Evolutionary conservation across 2,888 invertebrate species (phyloP), one percentile per base, ranked within the genome.

Genomic region (Schizotus pectinicornis): DNA sequence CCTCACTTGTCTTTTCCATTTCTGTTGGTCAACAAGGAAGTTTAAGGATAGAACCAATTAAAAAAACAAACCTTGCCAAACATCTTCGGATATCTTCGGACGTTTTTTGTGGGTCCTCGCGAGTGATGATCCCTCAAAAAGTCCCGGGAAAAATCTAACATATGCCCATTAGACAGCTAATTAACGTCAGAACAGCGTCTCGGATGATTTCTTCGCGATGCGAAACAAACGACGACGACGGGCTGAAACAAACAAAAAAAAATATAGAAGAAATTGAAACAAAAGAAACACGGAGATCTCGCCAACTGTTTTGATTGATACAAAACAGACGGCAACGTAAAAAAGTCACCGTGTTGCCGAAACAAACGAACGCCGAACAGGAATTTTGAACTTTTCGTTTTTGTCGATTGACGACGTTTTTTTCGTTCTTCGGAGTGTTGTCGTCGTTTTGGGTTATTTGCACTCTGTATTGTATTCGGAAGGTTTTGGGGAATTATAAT

Each of bases 321-420:
- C 73, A 76, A 76, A 75, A 75, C 76, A 75, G 75, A 75, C 76
- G 76, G 67, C 76, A 75, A 68, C 65, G 73, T 71, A 76, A 75
- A 76, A 76, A 76, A 72, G 71, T 71, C 72, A 73, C 71, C 68
- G 71, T 70, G 69, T 70, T 68, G 67, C 64, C 61, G 71, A 67
- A 73, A 74, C 74, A 74, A 74, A 74, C 74, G 74, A 73, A 74
- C 70, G 74, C 74, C 76, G 74, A 41, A 41, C 71, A 71, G 71
- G 74, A 75, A 75, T 75, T 73, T 69, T 67, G 72, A 71, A 72
- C 67, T 71, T 71, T 42, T 33, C 59, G 67, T 59, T 53, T 53
- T 65, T 22, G 22, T 22, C 22, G 22, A 22, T 22, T 22, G 22
- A 22, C 22, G 22, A 22, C 22, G 22, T 22, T 22, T 22, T 22